Evolutionary conservation across 2,888 invertebrate genomes (phyloP), one percentile per base, ranked within the genome.

Genomic region (Aleiodes alternator): DNA sequence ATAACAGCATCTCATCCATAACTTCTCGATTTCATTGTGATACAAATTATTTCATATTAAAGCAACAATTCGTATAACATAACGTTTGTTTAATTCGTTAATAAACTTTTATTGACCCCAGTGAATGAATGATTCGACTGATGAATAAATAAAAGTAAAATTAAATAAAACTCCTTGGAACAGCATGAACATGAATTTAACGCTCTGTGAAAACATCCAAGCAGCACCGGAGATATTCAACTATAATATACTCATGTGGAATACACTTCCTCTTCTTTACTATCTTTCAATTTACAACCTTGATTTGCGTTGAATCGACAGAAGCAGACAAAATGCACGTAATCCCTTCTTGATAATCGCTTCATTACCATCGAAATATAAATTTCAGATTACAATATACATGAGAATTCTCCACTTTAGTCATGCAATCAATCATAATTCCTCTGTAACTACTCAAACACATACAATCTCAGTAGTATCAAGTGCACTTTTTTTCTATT

Each of bases 221-320:
- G 12, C 16, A 34, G 3, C n/a, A n/a, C 6, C 34, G 4, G 1
- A 43, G 14, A 38, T 38, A 7, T 16, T 34, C 11, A 14, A 43
- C 14, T 16, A 64, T 64, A 16, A 14, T 64, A 14, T 16, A 64
- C 14, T 16, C 16, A 64, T 8, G 3, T 12, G 38, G 38, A 38
- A 12, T 29, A 14, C 38, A 61, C 61, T 38, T 61, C 61, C 61
- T 38, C 6, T 38, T 48, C 48, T 23, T 14, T n/a, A 16, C 23
- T 43, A 23, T 43, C 16, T 38, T n/a, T 48, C 64, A 53, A 16
- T 73, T 76, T 76, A 76, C 57, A 72, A 76, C 50, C 16, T 16
- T 43, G n/a, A 73, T 73, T 73, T 76, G 69, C 70, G 73, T 70
- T 68, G 64, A 70, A 56, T 43, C 69, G 69, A 76, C 76, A 76